Conservation (phyloP, 1,140 invertebrate species). For the Drosophila tsacasi region DNA sequence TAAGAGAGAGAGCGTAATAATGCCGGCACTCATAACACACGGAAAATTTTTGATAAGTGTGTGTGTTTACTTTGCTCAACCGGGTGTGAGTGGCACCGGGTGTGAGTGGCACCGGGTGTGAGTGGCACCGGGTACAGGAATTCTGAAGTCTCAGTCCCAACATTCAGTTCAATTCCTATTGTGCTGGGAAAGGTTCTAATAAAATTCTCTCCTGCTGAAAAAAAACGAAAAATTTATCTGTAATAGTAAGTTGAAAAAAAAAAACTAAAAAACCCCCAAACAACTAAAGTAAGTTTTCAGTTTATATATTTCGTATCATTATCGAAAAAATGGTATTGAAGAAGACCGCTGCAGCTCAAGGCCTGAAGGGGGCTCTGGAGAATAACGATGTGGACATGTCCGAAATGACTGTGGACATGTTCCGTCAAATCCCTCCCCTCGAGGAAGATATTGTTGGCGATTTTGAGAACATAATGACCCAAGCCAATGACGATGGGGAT, state of each 20-base stretch:
- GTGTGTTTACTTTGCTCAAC: too few relatives aligned
- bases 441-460: background rate
- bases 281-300: background rate
- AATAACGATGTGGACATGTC: background rate
- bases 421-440: background rate
- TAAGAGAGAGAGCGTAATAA: too few relatives aligned
- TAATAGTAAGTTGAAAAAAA: background rate
- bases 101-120: too few relatives aligned
- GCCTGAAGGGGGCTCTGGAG: background rate
- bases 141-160: too few relatives aligned
- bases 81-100: too few relatives aligned
- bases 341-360: background rate
- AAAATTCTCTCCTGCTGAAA: background rate
- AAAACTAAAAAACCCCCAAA: background rate
- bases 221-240: background rate
- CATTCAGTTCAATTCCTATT: background rate
- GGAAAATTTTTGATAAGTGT: too few relatives aligned
- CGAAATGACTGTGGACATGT: background rate
- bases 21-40: too few relatives aligned
- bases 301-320: background rate
- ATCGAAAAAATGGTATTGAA: background rate
- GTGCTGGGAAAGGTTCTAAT: background rate
- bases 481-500: background rate
- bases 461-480: background rate
- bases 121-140: too few relatives aligned